Conservation (phyloP, 2,888 invertebrate species). For the Bimastos eiseni region DNA sequence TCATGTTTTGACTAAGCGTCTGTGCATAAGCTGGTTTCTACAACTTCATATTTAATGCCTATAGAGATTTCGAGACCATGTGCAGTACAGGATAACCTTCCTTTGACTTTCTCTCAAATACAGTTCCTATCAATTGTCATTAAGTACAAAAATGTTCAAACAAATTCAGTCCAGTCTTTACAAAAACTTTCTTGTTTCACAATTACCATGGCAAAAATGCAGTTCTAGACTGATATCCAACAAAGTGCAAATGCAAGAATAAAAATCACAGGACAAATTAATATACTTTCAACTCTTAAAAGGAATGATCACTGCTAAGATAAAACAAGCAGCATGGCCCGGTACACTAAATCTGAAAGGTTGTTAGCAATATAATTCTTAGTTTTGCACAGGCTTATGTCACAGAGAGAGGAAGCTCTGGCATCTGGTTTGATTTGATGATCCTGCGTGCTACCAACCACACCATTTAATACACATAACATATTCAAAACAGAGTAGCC, state of each 20-base stretch:
- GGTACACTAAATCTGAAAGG: not conserved
- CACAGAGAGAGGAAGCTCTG: not conserved
- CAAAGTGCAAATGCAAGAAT: constrained; percentile 13
- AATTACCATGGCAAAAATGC: not conserved
- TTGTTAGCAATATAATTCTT: not conserved
- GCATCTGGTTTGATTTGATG: not conserved
- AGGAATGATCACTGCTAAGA: not conserved
- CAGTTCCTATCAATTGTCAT: too few species aligned
- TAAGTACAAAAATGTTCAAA: too few species aligned
- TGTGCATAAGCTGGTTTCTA: too few species aligned
- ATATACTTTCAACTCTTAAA: not conserved
- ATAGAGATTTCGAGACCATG: too few species aligned
- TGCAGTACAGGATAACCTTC: too few species aligned
- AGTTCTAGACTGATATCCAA: not conserved
- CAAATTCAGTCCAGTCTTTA: too few species aligned
- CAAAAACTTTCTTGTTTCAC: too few species aligned
- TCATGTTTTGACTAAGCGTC: too few species aligned
- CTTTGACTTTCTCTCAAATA: too few species aligned
- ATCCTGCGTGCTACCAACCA: not conserved
- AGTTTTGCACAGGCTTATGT: not conserved
- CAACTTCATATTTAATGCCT: too few species aligned
- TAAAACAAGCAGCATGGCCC: not conserved
- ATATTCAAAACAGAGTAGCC: not conserved
- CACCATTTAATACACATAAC: fast-evolving
- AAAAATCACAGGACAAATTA: not conserved